These are phyloP conservation scores for Chloromyia formosa DNA, from an alignment of 2,888 invertebrate genomes.

Conservation along the genomic window DNA sequence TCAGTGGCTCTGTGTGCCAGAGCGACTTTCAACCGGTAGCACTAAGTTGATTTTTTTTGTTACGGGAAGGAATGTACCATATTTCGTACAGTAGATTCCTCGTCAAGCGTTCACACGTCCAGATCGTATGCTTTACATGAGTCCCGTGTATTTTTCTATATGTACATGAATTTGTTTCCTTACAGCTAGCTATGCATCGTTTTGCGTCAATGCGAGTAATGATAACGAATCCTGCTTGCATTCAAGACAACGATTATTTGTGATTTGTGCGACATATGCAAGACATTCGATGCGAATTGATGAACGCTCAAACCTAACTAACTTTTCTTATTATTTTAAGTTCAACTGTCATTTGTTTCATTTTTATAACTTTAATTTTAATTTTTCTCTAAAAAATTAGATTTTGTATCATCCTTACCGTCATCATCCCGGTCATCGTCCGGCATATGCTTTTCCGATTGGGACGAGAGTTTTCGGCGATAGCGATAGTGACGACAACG, in stretches of 20 bases:
- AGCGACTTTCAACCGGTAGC: background rate
- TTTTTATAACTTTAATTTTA: background rate
- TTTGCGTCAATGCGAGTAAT: background rate
- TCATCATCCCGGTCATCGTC: background rate
- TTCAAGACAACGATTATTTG: background rate
- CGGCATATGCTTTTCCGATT: background rate
- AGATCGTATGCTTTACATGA: background rate
- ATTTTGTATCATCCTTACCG: slow-evolving; percentile 21
- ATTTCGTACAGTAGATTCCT: background rate
- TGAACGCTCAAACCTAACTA: slow-evolving; percentile 6
- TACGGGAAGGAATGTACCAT: background rate
- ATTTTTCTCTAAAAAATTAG: slow-evolving; percentile 14
- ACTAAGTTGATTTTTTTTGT: background rate
- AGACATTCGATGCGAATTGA: slow-evolving; percentile 11
- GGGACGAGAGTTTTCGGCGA: slow-evolving; percentile 35
- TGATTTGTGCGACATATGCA: slow-evolving; percentile 28
- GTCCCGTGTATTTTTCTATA: slow-evolving; percentile 1
- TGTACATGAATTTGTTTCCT: background rate
- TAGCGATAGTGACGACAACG: slow-evolving; percentile 34
- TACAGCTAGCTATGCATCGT: background rate
- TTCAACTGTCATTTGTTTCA: slow-evolving; percentile 19
- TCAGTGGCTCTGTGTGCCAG: background rate
- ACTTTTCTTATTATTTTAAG: background rate
- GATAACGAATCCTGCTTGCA: too few relatives aligned
- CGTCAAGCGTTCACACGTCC: slow-evolving; percentile 16